A percentile compares a stretch with the other conserved stretches of the same genome.
phyloP scores from a whole-genome alignment of 2,113 vertebrate species.

The Lethenteron camtschaticum region DNA sequence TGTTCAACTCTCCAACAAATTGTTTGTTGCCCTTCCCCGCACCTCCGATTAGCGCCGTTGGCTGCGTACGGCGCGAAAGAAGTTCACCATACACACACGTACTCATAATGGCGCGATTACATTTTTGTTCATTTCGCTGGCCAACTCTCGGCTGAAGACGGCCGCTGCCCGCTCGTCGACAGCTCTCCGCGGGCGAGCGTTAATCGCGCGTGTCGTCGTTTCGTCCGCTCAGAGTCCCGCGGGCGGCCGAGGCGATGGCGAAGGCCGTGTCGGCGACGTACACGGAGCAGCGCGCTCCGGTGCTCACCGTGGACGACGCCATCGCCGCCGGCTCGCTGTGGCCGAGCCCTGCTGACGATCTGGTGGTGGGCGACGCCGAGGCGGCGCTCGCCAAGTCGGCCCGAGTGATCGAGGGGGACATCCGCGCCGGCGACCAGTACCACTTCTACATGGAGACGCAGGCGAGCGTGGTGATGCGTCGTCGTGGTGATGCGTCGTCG shows the following conservation, averaged over 20 bases:
- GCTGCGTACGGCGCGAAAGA: too few relatives aligned
- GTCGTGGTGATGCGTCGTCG: too few relatives aligned
- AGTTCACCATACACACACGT: too few relatives aligned
- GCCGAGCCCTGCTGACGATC: neutral
- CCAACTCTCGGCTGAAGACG: too few relatives aligned
- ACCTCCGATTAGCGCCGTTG: too few relatives aligned
- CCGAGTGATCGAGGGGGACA: constrained; percentile 7
- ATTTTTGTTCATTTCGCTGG: too few relatives aligned
- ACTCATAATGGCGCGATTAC: too few relatives aligned
- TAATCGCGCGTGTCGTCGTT: too few relatives aligned
- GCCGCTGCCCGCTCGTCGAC: too few relatives aligned
- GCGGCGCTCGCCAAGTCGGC: constrained; percentile 3
- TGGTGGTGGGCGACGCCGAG: constrained; percentile 6
- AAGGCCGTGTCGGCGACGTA: constrained; percentile 6
- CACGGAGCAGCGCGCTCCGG: neutral
- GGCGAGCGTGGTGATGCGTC: neutral
- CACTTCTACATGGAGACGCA: constrained; percentile 10
- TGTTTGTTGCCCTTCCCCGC: too few relatives aligned
- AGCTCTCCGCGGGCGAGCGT: too few relatives aligned
- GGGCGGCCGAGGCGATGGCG: constrained; percentile 6
- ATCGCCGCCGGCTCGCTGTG: constrained; percentile 6
- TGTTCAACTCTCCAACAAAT: too few relatives aligned
- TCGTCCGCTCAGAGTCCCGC: constrained; percentile 3
- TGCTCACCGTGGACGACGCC: constrained; percentile 8
- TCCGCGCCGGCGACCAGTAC: constrained; percentile 8